A percentile compares a stretch with the other conserved stretches of the same genome.
phyloP scores from a whole-genome alignment of 23 tunicate genomes.

The Oikopleura dioica region DNA sequence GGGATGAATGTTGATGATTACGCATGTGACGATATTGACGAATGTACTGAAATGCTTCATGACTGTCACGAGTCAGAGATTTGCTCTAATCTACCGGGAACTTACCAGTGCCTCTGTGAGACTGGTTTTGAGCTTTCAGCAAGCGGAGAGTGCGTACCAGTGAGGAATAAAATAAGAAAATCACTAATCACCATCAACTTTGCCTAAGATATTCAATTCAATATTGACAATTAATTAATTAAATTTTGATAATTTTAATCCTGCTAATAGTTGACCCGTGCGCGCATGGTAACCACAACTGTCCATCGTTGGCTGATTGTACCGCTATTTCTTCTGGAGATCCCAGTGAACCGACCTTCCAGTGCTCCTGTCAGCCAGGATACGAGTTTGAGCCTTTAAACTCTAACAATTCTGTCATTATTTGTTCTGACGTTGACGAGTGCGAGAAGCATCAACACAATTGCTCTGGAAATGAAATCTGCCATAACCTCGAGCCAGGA shows the following conservation, averaged over 20 bases:
- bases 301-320: too few species aligned
- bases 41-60: background rate
- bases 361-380: too few species aligned
- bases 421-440: too few species aligned
- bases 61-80: background rate
- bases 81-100: background rate
- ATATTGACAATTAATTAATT: too few species aligned
- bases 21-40: background rate
- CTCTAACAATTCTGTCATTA: too few species aligned
- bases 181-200: too few species aligned
- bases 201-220: too few species aligned
- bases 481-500: background rate
- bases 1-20: background rate
- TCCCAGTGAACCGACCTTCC: too few species aligned
- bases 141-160: background rate
- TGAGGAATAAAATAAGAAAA: background rate
- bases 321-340: too few species aligned
- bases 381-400: too few species aligned
- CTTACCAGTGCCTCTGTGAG: background rate
- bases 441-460: background rate
- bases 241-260: too few species aligned
- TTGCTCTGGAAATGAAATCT: background rate
- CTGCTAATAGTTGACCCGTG: conserved; percentile 12
- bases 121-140: background rate
- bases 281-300: background rate